Evolutionary conservation across 2,797 vertebrate species (phyloP).

Genomic region (Liparis tanakae): DNA sequence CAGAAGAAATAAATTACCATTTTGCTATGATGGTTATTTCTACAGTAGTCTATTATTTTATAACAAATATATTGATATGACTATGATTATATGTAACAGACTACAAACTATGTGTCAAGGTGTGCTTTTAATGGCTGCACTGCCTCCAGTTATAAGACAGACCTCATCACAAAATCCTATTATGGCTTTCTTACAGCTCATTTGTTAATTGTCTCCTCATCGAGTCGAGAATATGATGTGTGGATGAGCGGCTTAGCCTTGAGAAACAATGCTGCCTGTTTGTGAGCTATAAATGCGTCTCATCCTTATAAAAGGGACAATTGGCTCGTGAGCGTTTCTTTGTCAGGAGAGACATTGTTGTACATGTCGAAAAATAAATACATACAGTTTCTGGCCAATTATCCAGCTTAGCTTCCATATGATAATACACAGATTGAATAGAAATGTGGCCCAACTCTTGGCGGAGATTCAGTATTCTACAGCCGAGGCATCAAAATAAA

Average conservation of each 20-base stretch:
- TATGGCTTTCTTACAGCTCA: constrained; percentile 51
- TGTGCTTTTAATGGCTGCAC: constrained; percentile 25
- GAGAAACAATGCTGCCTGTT: constrained; percentile 49
- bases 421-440: constrained; percentile 56
- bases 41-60: not conserved
- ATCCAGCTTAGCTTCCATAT: constrained; percentile 52
- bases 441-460: constrained; percentile 51
- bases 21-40: not conserved
- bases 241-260: constrained; percentile 53
- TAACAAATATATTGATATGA: not conserved
- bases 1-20: not conserved
- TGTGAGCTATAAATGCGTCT: constrained; percentile 54
- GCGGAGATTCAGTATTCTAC: constrained; percentile 35
- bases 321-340: constrained; percentile 56
- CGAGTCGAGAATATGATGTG: constrained; percentile 31
- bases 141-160: constrained; percentile 15
- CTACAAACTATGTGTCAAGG: constrained; percentile 9
- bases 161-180: constrained; percentile 50
- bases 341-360: constrained; percentile 68
- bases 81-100: not conserved
- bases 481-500: constrained; percentile 53
- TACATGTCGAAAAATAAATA: constrained; percentile 62
- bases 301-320: constrained; percentile 63
- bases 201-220: constrained; percentile 61
- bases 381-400: constrained; percentile 49